Evolutionary conservation across 2,113 vertebrate species (phyloP).

Genomic region (Ciconia maguari): DNA sequence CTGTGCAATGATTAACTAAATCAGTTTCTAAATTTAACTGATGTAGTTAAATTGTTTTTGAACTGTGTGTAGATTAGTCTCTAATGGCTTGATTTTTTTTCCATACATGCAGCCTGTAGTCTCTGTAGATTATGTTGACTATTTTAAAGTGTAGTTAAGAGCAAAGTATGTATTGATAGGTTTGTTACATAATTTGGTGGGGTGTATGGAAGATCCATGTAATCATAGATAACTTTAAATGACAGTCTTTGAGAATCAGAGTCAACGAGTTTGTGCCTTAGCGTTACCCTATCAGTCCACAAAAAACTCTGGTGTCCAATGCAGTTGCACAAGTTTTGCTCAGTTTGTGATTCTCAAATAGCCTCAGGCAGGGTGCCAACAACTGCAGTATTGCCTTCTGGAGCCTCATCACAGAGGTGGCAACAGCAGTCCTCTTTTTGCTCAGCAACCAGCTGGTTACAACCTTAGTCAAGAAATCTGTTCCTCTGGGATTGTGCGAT

Average conservation of each 20-base stretch:
- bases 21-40: conserved; percentile 53
- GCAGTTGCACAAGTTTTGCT: neutral
- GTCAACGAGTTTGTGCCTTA: neutral
- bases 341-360: neutral
- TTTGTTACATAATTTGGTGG: neutral
- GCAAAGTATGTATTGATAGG: neutral
- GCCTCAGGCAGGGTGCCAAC: neutral
- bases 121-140: neutral
- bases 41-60: conserved; percentile 24
- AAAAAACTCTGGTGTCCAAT: neutral
- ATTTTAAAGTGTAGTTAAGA: neutral
- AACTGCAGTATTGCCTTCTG: neutral
- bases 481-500: neutral
- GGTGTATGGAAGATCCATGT: neutral
- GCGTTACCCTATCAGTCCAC: neutral
- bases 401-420: neutral
- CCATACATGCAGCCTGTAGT: neutral
- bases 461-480: neutral
- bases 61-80: conserved; percentile 7
- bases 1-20: conserved; percentile 13
- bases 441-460: neutral
- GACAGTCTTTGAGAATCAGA: neutral
- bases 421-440: neutral
- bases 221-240: neutral
- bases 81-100: neutral